These are phyloP conservation scores for Rutilus rutilus DNA, from an alignment of 2,113 vertebrate genomes.

Conservation along the genomic window DNA sequence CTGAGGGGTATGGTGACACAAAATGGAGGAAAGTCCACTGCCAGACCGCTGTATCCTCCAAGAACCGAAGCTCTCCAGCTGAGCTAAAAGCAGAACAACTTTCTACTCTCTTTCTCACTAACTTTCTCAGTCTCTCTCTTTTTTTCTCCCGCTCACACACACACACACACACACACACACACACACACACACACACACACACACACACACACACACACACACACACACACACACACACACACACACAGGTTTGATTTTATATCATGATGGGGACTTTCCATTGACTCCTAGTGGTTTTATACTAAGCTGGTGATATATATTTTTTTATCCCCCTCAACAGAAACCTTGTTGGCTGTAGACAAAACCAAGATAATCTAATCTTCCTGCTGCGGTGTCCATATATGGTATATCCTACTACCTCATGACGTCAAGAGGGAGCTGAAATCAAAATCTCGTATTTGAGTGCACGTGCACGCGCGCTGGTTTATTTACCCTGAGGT, in stretches of 20 bases:
- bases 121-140: neutral
- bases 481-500: no score
- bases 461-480: no score
- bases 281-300: neutral
- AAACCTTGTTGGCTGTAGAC: neutral
- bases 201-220: no score
- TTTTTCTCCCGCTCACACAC: no score
- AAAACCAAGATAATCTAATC: neutral
- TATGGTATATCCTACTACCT: no score
- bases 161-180: no score
- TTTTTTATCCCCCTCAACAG: neutral
- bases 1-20: constrained; percentile 36
- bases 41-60: constrained; percentile 41
- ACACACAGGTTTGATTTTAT: no score
- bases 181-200: no score
- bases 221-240: no score
- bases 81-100: constrained; percentile 32
- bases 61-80: constrained; percentile 12
- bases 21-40: constrained; percentile 39
- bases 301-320: neutral
- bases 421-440: no score
- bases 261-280: neutral
- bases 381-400: no score
- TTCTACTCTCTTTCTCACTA: constrained; percentile 10
- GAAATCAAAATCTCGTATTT: no score